phyloP scores from a whole-genome alignment of 1,140 invertebrate genomes.

The Agrilus planipennis region DNA sequence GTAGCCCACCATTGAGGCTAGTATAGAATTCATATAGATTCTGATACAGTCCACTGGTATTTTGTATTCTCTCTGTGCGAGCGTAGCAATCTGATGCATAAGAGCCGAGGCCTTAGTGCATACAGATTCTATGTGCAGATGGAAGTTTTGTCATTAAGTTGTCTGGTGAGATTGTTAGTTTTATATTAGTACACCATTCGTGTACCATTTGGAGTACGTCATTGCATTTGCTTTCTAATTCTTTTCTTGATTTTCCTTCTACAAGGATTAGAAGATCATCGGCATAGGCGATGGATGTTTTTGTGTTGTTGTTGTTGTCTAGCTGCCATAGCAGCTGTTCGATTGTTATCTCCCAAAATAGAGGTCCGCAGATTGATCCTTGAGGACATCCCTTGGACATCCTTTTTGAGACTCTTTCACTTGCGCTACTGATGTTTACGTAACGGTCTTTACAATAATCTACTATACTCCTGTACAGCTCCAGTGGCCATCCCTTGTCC shows the following conservation, averaged over 20 bases:
- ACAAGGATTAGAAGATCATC: slow-evolving; percentile 2
- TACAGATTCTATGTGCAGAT: not conserved
- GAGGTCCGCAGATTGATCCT: slow-evolving; percentile 5
- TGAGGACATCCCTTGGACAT: slow-evolving; percentile 17
- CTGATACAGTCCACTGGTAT: not conserved
- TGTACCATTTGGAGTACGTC: not conserved
- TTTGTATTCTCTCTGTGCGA: not conserved
- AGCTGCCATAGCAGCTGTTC: not conserved
- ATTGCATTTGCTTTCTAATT: not conserved
- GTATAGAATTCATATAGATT: not conserved
- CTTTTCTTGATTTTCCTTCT: not conserved
- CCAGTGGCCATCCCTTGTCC: slow-evolving; percentile 11
- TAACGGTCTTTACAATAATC: slow-evolving; percentile 6
- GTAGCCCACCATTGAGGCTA: not conserved
- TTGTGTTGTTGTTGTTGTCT: not conserved
- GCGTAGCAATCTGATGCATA: not conserved
- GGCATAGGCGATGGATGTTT: slow-evolving; percentile 1
- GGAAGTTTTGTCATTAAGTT: slow-evolving; percentile 1
- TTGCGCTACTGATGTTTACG: slow-evolving; percentile 22
- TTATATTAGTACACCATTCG: not conserved
- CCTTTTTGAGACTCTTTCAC: slow-evolving; percentile 9
- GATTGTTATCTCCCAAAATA: slow-evolving; percentile 4
- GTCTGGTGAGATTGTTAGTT: not conserved
- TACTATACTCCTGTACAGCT: slow-evolving; percentile 11
- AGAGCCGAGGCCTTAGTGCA: not conserved